Percentiles rank a stretch among this genome's conserved stretches.
These are phyloP conservation scores for Leucophora obtusa DNA, from an alignment of 2,888 invertebrate genomes.

Conservation along the genomic window DNA sequence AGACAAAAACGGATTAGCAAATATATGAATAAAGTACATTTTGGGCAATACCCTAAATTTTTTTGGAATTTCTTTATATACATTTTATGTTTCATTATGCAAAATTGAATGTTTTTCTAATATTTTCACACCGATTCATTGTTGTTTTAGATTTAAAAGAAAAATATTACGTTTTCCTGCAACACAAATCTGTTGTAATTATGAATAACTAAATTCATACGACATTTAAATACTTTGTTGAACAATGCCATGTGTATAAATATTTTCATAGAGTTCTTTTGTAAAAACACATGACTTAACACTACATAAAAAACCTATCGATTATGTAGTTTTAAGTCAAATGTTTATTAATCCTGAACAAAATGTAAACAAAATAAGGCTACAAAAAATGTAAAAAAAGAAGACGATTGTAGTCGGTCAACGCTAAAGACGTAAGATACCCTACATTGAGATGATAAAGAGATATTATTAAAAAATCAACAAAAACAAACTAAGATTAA, in stretches of 20 bases:
- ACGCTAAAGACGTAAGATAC: no score
- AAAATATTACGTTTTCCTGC: background rate
- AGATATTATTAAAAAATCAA: no score
- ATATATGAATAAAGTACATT: background rate
- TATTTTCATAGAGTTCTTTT: slow-evolving; percentile 5
- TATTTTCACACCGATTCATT: background rate
- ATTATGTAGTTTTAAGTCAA: slow-evolving; percentile 1
- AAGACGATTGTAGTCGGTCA: no score
- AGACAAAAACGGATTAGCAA: background rate
- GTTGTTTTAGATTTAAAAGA: background rate
- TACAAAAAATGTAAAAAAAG: no score
- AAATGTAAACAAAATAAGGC: no score
- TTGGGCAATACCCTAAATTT: background rate
- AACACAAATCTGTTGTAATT: slow-evolving; percentile 3
- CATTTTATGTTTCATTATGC: no score
- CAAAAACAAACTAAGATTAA: no score
- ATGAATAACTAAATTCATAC: background rate
- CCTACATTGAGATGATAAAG: no score
- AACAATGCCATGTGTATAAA: slow-evolving; percentile 7
- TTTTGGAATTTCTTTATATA: background rate
- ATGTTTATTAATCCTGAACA: background rate
- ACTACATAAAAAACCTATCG: background rate
- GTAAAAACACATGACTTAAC: background rate
- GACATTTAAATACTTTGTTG: background rate
- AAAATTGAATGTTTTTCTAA: background rate